Conservation (phyloP, 1,140 invertebrate species). For the Episyrphus balteatus region DNA sequence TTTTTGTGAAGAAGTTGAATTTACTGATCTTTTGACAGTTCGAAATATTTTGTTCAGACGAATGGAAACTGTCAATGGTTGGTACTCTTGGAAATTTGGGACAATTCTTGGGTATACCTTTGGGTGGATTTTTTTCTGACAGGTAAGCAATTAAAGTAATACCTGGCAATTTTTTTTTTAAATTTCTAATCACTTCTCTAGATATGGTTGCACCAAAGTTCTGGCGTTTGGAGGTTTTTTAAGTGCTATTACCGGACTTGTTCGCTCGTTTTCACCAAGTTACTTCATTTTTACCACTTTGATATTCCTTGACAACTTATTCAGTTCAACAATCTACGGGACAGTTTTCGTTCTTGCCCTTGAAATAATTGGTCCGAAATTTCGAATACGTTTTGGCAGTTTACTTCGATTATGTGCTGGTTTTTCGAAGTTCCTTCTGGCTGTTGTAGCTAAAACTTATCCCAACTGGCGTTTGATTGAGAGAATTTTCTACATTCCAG, state of each 20-base stretch:
- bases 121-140: constrained; percentile 58
- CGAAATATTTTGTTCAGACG: constrained; percentile 41
- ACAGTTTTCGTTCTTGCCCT: constrained; percentile 53
- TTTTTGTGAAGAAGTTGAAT: too few species aligned
- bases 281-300: constrained; percentile 51
- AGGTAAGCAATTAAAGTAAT: constrained; percentile 40
- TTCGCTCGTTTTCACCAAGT: constrained; percentile 50
- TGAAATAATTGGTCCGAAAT: constrained; percentile 63
- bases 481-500: constrained; percentile 52
- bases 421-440: constrained; percentile 54
- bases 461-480: constrained; percentile 60
- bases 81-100: constrained; percentile 61
- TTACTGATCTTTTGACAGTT: too few species aligned
- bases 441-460: constrained; percentile 53
- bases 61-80: constrained; percentile 58
- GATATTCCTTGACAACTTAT: constrained; percentile 51
- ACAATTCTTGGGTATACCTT: constrained; percentile 54
- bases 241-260: constrained; percentile 47
- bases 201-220: constrained; percentile 51
- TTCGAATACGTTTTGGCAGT: constrained; percentile 60
- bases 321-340: constrained; percentile 52
- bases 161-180: too few species aligned
- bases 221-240: constrained; percentile 45
- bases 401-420: constrained; percentile 60
- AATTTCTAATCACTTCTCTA: constrained; percentile 17